Base-by-base conservation (phyloP, 2,113 vertebrate species). In the Pagrus major region DNA sequence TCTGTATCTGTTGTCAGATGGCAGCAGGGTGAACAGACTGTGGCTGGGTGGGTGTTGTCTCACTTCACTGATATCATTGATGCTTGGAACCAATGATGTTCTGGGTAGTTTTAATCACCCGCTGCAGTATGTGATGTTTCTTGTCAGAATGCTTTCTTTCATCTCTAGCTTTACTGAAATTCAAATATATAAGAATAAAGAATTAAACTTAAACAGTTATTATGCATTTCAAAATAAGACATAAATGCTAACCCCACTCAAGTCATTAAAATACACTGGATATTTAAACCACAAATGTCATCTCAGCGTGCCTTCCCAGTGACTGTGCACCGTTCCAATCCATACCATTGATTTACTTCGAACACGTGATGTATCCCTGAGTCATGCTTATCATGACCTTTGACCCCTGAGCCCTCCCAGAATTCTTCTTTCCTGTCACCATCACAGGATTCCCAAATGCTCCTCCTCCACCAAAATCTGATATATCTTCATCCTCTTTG, bases 301-400 rank as follows among this genome's bases (percentile, higher is more conserved):
- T 27, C 49, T 41, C n/a, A 51, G 46, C 42, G 1, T 35, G 46
- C 35, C 65, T 18, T 68, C 15, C 16, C 46, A 9, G 7, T 23
- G 31, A 67, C 21, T 33, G 63, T n/a, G 8, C n/a, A n/a, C 51
- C 65, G 18, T 15, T 12, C 33, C 33, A 35, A 23, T 54, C 49
- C 27, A 54, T 69, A 69, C 12, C 66, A 69, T 14, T 20, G 49
- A 52, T 39, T 39, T n/a, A 54, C 35, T 69, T 21, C 39, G 47
- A 69, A 54, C 47, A 69, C 25, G 47, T 39, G 31, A 25, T 18
- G 18, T 16, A 23, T 51, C 8, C 9, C 2, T 11, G 33, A 4
- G 31, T 52, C 33, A 41, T 41, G 4, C 5, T 27, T 33, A 47
- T 52, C 23, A 3, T 54, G 33, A 39, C 47, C 49, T 69, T 54